Evolutionary conservation across 2,797 vertebrate species (phyloP).

Genomic region (Nothura maculosa): DNA sequence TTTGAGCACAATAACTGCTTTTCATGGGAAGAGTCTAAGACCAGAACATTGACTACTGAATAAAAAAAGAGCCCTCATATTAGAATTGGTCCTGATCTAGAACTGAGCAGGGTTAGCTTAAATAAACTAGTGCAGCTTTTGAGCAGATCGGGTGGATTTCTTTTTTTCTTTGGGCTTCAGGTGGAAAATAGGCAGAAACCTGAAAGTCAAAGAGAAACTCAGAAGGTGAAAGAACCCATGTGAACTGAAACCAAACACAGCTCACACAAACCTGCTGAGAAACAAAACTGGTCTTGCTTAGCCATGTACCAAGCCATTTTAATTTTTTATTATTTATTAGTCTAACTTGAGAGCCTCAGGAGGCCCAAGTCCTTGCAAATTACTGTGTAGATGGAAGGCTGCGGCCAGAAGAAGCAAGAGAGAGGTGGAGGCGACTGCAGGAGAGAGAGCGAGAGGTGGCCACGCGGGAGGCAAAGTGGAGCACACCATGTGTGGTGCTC

Average conservation of each 20-base stretch:
- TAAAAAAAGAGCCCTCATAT: background rate
- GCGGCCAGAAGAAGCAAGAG: background rate
- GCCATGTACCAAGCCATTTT: background rate
- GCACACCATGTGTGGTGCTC: background rate
- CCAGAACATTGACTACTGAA: background rate
- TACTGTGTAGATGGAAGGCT: background rate
- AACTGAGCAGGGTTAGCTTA: background rate
- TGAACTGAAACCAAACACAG: conserved; percentile 77
- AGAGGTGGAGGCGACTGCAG: background rate
- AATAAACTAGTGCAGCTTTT: background rate
- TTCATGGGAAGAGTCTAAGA: background rate
- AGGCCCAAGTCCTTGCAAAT: background rate
- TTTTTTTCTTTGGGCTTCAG: conserved; percentile 6
- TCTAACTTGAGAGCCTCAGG: background rate
- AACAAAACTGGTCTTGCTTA: conserved; percentile 60
- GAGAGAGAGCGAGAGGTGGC: background rate
- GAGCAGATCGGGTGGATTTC: background rate
- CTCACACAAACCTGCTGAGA: conserved; percentile 74
- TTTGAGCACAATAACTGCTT: background rate
- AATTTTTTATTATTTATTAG: background rate
- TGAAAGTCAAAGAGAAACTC: conserved; percentile 75
- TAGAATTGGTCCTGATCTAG: background rate
- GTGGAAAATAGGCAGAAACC: conserved; percentile 61
- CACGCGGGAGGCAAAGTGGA: background rate
- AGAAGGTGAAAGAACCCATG: conserved; percentile 65